Evolutionary conservation across 2,797 vertebrate species (phyloP), one percentile per base, ranked within the genome.

Genomic region (Schizopygopsis malacanthus): DNA sequence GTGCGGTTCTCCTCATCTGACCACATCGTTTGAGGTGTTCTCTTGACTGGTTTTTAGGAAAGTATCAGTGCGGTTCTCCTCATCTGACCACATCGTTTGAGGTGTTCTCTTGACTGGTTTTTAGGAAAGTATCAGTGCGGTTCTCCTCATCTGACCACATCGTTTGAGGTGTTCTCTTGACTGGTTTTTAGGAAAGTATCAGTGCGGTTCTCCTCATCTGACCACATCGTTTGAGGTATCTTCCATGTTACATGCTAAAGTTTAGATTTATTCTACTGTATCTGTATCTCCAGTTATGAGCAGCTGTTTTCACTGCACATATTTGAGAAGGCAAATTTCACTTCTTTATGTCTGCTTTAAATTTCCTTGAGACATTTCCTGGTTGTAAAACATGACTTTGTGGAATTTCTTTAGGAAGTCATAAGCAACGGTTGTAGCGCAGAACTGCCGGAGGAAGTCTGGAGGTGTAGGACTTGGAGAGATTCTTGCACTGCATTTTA

Each of bases 371-470:
- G 52, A 59, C 4, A 52, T 7, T 22, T 15, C 47, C 56, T n/a
- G 25, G 11, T n/a, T n/a, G 63, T 63, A 47, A 63, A 69, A 25
- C 63, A 56, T 45, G 54, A 47, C 54, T n/a, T 22, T 18, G 25
- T 39, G 16, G 7, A 11, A 22, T 56, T 37, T 59, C 25, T 56
- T 70, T 69, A 59, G 50, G 11, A 79, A 79, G 59, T 20, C 39
- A 18, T 43, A 11, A 28, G 37, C 41, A 78, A 69, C 28, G 54
- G 22, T 82, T 61, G 41, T 11, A 9, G 52, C 8, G n/a, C 81
- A 82, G 59, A 84, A 77, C n/a, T 54, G 63, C 47, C 37, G 7
- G 33, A 45, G n/a, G 63, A 78, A 70, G 78, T 78, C 75, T 70
- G 75, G 63, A 67, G 50, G 75, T 20, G 63, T 22, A 20, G 47